A percentile compares a stretch with the other conserved stretches of the same genome.
Conservation (phyloP, 1,140 invertebrate species). For the Megalopta genalis region DNA sequence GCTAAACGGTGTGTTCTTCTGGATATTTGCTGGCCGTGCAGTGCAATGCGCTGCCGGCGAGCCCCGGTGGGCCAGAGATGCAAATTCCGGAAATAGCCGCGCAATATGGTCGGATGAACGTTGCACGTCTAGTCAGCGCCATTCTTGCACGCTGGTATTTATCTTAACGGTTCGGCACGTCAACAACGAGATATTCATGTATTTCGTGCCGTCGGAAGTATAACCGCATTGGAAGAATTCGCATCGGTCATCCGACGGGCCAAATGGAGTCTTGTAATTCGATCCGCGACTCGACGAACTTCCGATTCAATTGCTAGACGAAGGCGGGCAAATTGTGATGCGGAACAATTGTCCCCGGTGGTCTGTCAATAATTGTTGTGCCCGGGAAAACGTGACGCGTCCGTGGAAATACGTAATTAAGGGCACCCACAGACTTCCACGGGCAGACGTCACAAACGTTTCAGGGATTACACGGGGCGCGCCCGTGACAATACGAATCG, state of each 20-base stretch:
- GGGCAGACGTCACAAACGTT: too few relatives aligned
- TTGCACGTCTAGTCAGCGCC: constrained; percentile 8
- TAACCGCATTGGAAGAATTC: constrained; percentile 15
- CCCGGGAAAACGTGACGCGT: too few relatives aligned
- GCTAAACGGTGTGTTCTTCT: constrained; percentile 13
- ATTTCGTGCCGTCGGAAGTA: constrained; percentile 11
- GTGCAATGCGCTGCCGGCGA: not conserved
- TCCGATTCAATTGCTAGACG: not conserved
- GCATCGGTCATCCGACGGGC: constrained; percentile 1
- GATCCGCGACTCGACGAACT: not conserved
- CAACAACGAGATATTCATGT: constrained; percentile 28
- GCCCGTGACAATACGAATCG: too few relatives aligned
- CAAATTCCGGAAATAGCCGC: constrained; percentile 56
- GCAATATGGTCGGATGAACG: constrained; percentile 45
- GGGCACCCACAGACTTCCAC: too few relatives aligned
- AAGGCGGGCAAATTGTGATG: not conserved
- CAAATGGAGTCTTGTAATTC: constrained; percentile 8
- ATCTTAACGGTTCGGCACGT: constrained; percentile 54
- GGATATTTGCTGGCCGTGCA: constrained; percentile 10
- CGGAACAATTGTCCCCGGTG: not conserved
- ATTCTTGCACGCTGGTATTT: constrained; percentile 55
- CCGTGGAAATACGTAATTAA: too few relatives aligned
- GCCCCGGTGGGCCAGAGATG: constrained; percentile 20
- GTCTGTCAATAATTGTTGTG: too few relatives aligned
- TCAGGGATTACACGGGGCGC: too few relatives aligned